phyloP scores from a whole-genome alignment of 2,797 vertebrate species.

The Pelobates cultripes region DNA sequence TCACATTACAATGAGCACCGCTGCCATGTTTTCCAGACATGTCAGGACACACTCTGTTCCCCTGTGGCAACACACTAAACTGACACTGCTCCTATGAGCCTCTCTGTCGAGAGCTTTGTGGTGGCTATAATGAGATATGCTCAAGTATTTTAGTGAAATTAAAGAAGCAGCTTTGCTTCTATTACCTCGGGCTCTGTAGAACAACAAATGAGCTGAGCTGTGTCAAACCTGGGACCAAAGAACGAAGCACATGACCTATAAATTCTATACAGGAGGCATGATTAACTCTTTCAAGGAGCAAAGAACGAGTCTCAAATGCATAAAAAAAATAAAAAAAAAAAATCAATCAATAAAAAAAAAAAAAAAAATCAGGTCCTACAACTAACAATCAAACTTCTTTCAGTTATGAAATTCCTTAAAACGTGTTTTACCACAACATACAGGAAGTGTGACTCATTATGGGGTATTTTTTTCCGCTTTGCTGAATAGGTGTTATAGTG shows the following conservation, averaged over 20 bases:
- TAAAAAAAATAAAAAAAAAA: too few species aligned
- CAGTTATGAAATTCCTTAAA: neutral
- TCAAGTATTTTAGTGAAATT: conserved; percentile 48
- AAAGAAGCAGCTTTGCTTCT: conserved; percentile 41
- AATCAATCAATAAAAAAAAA: too few species aligned
- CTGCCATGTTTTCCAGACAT: conserved; percentile 54
- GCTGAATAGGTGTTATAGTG: neutral
- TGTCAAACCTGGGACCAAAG: conserved; percentile 21
- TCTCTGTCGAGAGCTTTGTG: conserved; percentile 35
- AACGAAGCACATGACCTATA: conserved; percentile 7
- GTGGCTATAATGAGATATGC: conserved; percentile 45
- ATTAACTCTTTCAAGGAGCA: neutral
- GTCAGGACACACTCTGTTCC: conserved; percentile 51
- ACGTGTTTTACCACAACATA: neutral
- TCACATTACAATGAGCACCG: conserved; percentile 51
- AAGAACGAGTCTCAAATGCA: too few species aligned
- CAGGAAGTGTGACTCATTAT: neutral
- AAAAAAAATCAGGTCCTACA: neutral
- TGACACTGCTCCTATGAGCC: conserved; percentile 47
- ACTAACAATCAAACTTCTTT: neutral
- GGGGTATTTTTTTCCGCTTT: neutral
- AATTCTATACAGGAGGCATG: neutral
- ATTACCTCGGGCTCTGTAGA: conserved; percentile 31
- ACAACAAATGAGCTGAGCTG: conserved; percentile 33
- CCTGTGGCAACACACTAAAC: conserved; percentile 50